Evolutionary conservation across 2,113 vertebrate species (phyloP), one percentile per base, ranked within the genome.

Genomic region (Esox niger): DNA sequence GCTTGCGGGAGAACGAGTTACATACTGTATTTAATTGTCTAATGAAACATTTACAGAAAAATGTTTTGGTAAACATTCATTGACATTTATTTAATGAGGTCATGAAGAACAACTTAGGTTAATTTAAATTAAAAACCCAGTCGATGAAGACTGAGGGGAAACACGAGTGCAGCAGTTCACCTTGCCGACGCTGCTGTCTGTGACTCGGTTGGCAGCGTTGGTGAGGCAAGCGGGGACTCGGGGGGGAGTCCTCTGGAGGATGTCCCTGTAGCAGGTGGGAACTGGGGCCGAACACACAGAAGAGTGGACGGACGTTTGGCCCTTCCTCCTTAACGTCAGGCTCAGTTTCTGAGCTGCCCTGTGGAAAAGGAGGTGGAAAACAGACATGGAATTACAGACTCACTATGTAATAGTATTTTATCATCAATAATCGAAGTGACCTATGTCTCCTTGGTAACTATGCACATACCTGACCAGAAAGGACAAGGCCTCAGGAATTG

Each of bases 291-390:
- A 91, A 0, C 83, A 83, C 9, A 75, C 74, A 0, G 89, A 86
- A 0, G 93, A 87, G 0, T 91, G 70, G 54, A 92, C 92, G n/a
- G 94, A 92, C 20, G 89, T 91, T 35, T 93, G 94, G 54, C 94
- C 94, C 85, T 95, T 98, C 89, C 94, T 97, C 86, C 95, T 95
- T 62, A 91, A 89, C 15, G 94, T 94, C 68, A 97, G 88, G 65
- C 94, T 97, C 85, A 97, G 83, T 84, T 97, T 97, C 89, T 98
- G 95, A 43, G 95, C 95, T 1, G 95, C 95, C 90, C 95, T 97
- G 83, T 62, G 54, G 67, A 46, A 69, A 66, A 31, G 15, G 32
- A 61, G 20, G 2, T 29, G 47, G n/a, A 52, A 46, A 20, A 15
- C 1, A 46, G 43, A 20, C 17, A 15, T 46, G 4, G 10, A 46